phyloP scores from a whole-genome alignment of 1,140 invertebrate genomes.

The Dermatophagoides farinae region DNA sequence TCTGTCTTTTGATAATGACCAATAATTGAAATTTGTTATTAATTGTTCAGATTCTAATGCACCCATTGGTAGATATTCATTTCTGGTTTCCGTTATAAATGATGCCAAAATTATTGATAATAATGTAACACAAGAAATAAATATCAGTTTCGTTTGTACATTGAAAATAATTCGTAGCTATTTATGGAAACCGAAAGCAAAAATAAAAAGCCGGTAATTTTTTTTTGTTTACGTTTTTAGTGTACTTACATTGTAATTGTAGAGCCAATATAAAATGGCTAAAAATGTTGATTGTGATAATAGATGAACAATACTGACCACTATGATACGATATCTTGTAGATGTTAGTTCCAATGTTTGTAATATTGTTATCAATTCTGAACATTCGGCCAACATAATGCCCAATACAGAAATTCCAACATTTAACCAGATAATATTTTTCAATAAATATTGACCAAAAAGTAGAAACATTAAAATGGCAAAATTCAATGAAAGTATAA shows the following conservation, averaged over 20 bases:
- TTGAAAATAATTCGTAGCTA: constrained; percentile 2
- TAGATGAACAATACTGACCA: background rate
- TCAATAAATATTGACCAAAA: background rate
- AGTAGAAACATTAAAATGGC: background rate
- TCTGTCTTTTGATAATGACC: constrained; percentile 4
- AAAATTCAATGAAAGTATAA: background rate
- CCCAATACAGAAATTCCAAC: background rate
- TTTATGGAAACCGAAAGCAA: background rate
- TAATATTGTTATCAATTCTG: background rate
- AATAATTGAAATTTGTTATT: background rate
- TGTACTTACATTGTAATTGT: background rate
- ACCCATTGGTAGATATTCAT: constrained; percentile 1
- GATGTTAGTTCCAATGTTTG: background rate
- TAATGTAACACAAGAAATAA: background rate
- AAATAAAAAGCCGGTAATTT: background rate
- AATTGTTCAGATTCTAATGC: background rate
- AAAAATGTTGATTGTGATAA: background rate
- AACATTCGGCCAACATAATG: constrained; percentile 1
- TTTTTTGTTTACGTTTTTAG: background rate
- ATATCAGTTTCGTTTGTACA: background rate
- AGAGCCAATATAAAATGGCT: background rate
- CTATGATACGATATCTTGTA: background rate
- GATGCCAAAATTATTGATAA: constrained; percentile 1
- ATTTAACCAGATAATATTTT: background rate
- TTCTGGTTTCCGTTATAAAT: constrained; percentile 5